These are phyloP conservation scores for Drosophila kanapiae DNA, from an alignment of 1,140 invertebrate species.

Conservation along the genomic window DNA sequence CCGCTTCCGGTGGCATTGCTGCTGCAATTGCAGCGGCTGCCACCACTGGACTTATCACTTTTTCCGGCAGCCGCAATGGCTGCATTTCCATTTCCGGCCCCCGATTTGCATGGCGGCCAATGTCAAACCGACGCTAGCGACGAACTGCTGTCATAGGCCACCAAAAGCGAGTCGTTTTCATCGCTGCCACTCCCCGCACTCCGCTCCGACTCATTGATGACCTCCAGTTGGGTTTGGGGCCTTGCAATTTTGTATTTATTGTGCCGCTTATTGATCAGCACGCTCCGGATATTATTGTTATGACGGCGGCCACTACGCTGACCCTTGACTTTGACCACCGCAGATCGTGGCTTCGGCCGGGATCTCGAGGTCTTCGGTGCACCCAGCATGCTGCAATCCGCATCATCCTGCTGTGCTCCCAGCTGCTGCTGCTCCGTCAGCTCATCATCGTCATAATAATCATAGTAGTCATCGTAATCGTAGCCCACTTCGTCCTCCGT, in stretches of 20 bases:
- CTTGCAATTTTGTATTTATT: conserved; percentile 82
- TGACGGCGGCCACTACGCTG: conserved; percentile 47
- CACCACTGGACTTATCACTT: conserved; percentile 10
- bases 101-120: conserved; percentile 82
- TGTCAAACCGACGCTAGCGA: conserved; percentile 85
- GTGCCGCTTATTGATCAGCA: conserved; percentile 80
- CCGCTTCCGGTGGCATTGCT: conserved; percentile 11
- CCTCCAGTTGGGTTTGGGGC: conserved; percentile 81
- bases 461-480: conserved; percentile 76
- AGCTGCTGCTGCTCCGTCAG: conserved; percentile 54
- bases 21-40: conserved; percentile 25
- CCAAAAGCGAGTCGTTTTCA: conserved; percentile 85
- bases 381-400: conserved; percentile 78
- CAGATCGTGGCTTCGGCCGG: conserved; percentile 33
- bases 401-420: conserved; percentile 52
- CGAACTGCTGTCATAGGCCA: conserved; percentile 85
- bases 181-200: conserved; percentile 84
- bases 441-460: conserved; percentile 71
- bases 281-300: conserved; percentile 81
- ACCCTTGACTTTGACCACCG: conserved; percentile 53
- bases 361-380: conserved; percentile 9
- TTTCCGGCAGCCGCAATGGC: conserved; percentile 27
- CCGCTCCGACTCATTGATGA: conserved; percentile 81
- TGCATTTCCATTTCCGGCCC: conserved; percentile 75
- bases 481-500: conserved; percentile 64